Base-by-base conservation (phyloP, 2,797 vertebrate genomes). In the Tachyglossus aculeatus region DNA sequence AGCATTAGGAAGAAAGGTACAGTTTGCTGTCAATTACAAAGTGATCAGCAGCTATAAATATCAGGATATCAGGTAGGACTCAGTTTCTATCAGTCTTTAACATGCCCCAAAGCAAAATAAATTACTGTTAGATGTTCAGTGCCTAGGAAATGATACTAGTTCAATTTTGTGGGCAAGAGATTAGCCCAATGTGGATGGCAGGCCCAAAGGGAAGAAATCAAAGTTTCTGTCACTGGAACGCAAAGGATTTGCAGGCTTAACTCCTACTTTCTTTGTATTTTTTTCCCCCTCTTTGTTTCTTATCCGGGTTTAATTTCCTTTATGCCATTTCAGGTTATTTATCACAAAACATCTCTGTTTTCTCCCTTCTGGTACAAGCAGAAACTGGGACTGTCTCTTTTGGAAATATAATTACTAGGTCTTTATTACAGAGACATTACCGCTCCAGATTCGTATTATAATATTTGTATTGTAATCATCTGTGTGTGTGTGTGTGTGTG, bases 251-350 rank as follows among this genome's bases (percentile, higher is more conserved):
- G 41, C 12, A n/a, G n/a, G n/a, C n/a, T n/a, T 19, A 58, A 29
- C 1, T 47, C 5, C 9, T 29, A 16, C 34, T 3, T 32, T 57
- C 29, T 44, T 33, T 11, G 16, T 21, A 16, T 10, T 32, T 18
- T 52, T 50, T 76, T 29, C 21, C 19, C 54, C 4, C 32, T 43
- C 16, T 45, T 36, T 44, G 5, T 25, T 33, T 15, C 21, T 62
- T 48, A 44, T 27, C 40, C n/a, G 51, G 31, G 8, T 41, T 69
- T 72, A 65, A 68, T 72, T 66, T 67, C n/a, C 50, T 44, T 44
- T 18, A 63, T 71, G 74, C 9, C 2, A 34, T 56, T 71, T 71
- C 12, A 29, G 38, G 15, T 51, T 36, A 50, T 66, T 75, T 69
- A 59, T 57, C 18, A 62, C 6, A 39, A 33, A 71, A 36, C 5